Evolutionary conservation across 2,888 invertebrate genomes (phyloP), one percentile per base, ranked within the genome.

Genomic region (Pinctada fucata): DNA sequence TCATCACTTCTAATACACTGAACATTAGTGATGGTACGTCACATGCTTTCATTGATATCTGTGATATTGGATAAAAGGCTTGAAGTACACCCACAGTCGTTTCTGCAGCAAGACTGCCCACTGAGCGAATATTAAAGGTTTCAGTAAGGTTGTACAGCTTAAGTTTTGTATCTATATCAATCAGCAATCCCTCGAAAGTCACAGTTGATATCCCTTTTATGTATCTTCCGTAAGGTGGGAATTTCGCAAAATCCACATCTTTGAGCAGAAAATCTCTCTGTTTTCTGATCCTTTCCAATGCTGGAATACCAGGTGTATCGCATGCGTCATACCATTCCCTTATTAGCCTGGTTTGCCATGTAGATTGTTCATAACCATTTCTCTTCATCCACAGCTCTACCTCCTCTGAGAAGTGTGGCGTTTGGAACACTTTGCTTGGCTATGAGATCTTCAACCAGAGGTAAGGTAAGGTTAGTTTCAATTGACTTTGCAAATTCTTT

Each of bases 281-380:
- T 68, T 47, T 68, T 3, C n/a, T 47, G 3, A 68, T 47, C 3
- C 68, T 47, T 68, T 47, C 68, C 47, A 68, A 49, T n/a, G 68
- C 68, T 31, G 49, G 68, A 68, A 68, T 68, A 16, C 68, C 68
- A 10, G 68, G 68, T 2, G 48, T 47, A 68, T 68, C 13, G 3
- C 68, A 68, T 4, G 82, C 80, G 1, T 80, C 74, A 50, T 80
- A 79, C 79, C 80, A 80, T n/a, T 79, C 52, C 31, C 80, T 68
- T 3, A 80, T 70, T 1, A 80, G 16, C 31, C 51, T 52, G 66
- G 76, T 76, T n/a, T 81, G 73, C 3, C 70, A 52, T 50, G 82
- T 79, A 48, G 80, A 78, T 1, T 70, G 45, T 5, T 58, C 3
- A 69, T 74, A 70, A 10, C 75, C 79, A 66, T 79, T 77, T 13